phyloP scores from a whole-genome alignment of 2,888 invertebrate species.

The Campaea margaritaria region DNA sequence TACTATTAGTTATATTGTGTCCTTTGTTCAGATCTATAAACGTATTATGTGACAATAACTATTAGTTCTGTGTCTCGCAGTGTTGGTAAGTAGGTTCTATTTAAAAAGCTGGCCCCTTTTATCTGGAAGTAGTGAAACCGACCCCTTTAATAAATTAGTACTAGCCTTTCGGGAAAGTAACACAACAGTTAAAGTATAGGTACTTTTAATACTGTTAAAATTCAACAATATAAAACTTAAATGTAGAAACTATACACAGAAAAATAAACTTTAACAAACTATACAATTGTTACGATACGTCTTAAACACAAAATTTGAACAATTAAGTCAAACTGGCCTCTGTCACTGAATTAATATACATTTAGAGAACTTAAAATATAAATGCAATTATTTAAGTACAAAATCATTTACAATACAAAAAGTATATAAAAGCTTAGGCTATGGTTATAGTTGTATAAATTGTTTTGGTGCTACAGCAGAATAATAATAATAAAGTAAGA shows the following conservation, averaged over 20 bases:
- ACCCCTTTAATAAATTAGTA: background rate
- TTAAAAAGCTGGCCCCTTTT: too few relatives aligned
- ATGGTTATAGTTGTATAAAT: slow-evolving; percentile 7
- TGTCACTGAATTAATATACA: slow-evolving; percentile 30
- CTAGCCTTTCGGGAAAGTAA: background rate
- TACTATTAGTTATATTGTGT: too few relatives aligned
- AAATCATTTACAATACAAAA: slow-evolving; percentile 38
- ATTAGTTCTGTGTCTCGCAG: too few relatives aligned
- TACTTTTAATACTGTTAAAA: slow-evolving; percentile 83
- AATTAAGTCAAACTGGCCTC: slow-evolving; percentile 38
- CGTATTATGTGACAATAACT: too few relatives aligned
- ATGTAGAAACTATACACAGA: slow-evolving; percentile 72
- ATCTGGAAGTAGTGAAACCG: too few relatives aligned
- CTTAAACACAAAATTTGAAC: slow-evolving; percentile 21
- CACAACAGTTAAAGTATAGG: slow-evolving; percentile 27
- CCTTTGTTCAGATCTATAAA: too few relatives aligned
- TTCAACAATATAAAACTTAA: slow-evolving; percentile 81
- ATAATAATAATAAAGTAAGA: background rate
- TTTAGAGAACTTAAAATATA: slow-evolving; percentile 40
- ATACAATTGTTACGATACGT: slow-evolving; percentile 41
- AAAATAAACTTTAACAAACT: slow-evolving; percentile 61
- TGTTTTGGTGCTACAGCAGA: slow-evolving; percentile 30
- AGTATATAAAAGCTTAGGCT: slow-evolving; percentile 27
- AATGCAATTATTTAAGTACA: slow-evolving; percentile 56
- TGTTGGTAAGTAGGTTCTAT: too few relatives aligned